Evolutionary conservation across 2,797 vertebrate species (phyloP).

Genomic region (Erpetoichthys calabaricus): DNA sequence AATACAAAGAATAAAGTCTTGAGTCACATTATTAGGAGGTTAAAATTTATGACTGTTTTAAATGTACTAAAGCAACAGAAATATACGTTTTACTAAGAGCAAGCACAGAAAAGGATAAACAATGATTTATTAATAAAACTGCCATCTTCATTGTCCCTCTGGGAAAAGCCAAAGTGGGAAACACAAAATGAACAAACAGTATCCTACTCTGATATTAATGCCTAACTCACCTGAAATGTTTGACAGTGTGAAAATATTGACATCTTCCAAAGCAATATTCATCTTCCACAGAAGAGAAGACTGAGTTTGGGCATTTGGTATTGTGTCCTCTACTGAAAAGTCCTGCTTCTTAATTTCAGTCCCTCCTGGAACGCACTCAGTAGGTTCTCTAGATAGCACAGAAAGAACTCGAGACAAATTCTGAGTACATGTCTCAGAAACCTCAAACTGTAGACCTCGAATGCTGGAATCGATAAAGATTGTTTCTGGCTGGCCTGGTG

Average conservation of each 20-base stretch:
- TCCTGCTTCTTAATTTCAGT: constrained; percentile 7
- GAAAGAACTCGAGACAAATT: constrained; percentile 78
- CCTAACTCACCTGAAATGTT: constrained; percentile 63
- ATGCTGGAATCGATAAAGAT: constrained; percentile 72
- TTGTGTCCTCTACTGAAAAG: neutral
- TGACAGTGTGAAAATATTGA: constrained; percentile 81
- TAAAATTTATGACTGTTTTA: too few relatives aligned
- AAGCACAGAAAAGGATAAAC: too few relatives aligned
- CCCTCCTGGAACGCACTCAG: constrained; percentile 13
- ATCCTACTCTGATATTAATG: too few relatives aligned
- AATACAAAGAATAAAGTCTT: too few relatives aligned
- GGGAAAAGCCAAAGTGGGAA: too few relatives aligned
- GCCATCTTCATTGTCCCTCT: too few relatives aligned
- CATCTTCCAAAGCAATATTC: constrained; percentile 75
- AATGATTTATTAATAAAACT: too few relatives aligned
- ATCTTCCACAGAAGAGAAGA: constrained; percentile 66
- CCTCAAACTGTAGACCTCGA: constrained; percentile 79
- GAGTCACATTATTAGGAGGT: too few relatives aligned
- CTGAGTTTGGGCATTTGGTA: constrained; percentile 19
- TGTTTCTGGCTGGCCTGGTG: constrained; percentile 48
- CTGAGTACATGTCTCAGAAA: constrained; percentile 76
- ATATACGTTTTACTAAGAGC: too few relatives aligned
- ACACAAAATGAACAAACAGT: too few relatives aligned
- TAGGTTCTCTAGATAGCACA: constrained; percentile 35
- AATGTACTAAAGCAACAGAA: too few relatives aligned